These are phyloP conservation scores for Norana najaformis DNA, from an alignment of 2,888 invertebrate species.

Conservation along the genomic window DNA sequence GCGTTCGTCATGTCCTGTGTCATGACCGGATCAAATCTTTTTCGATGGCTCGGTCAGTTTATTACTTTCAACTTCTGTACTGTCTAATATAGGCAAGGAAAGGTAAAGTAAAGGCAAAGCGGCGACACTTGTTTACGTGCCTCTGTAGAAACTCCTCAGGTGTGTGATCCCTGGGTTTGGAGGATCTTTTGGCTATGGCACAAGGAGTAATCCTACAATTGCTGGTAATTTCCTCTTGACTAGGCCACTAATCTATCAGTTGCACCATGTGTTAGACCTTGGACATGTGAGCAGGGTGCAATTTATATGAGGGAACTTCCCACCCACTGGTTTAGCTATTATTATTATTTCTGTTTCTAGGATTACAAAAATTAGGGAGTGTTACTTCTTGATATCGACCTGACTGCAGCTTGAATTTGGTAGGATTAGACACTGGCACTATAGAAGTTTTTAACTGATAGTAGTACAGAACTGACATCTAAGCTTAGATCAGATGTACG, in stretches of 20 bases:
- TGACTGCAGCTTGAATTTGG: no score
- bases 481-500: neutral
- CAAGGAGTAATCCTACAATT: no score
- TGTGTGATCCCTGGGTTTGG: neutral
- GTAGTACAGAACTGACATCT: neutral
- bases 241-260: no score
- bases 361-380: neutral
- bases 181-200: neutral
- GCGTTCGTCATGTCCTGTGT: constrained; percentile 55
- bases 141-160: neutral
- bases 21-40: constrained; percentile 53
- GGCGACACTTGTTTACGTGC: neutral
- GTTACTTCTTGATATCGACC: no score
- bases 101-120: neutral
- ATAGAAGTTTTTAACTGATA: no score
- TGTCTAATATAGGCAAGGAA: neutral
- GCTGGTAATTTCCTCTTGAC: no score
- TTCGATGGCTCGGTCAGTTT: constrained; percentile 44
- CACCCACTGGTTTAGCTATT: neutral
- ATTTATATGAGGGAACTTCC: neutral
- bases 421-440: no score
- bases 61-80: neutral
- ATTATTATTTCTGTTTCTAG: neutral
- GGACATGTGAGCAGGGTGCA: neutral
- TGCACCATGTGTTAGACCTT: neutral